Evolutionary conservation across 2,888 invertebrate genomes (phyloP), one percentile per base, ranked within the genome.

Genomic region (Arenicola marina): DNA sequence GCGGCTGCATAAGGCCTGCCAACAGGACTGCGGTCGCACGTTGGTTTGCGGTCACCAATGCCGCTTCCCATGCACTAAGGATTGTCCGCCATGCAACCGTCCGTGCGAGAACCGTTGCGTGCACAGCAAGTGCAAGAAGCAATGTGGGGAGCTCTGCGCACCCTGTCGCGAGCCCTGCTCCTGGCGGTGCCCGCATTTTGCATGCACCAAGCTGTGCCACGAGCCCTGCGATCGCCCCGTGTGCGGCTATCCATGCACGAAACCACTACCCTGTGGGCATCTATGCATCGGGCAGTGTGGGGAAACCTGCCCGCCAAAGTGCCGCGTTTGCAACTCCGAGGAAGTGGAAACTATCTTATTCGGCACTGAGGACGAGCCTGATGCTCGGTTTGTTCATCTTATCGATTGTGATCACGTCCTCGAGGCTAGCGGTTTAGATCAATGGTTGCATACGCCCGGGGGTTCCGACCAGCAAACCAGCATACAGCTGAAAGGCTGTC

Each of bases 251-350:
- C 78, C 82, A 2, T 83, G 86, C 66, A 55, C 18, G 15, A 75
- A 76, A 65, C 62, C 34, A 4, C 73, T 83, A 2, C 56, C 71
- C 43, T 91, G 90, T 82, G 84, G 84, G 0, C 90, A 90, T 82
- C 75, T 76, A 4, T 78, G 90, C 81, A 85, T 88, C 75, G 90
- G 90, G 18, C 86, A 89, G 56, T 91, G 91, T 83, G 89, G 89
- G n/a, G 90, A 91, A 79, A 85, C 85, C 11, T 90, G 90, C 78
- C 89, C 89, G 21, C 79, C 79, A 34, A 73, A 87, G 57, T 91
- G 90, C 82, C 80, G 85, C 31, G 54, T 76, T 21, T 91, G 90
- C 82, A 73, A 87, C 58, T 60, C 74, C 28, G 74, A 78, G 4
- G 73, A 76, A 67, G 77, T 80, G 43, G 65, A 57, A 2, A 75